A percentile compares a stretch with the other conserved stretches of the same genome.
These are phyloP conservation scores for Hippocampus guttulatus DNA, from an alignment of 2,113 vertebrate species.

Conservation along the genomic window DNA sequence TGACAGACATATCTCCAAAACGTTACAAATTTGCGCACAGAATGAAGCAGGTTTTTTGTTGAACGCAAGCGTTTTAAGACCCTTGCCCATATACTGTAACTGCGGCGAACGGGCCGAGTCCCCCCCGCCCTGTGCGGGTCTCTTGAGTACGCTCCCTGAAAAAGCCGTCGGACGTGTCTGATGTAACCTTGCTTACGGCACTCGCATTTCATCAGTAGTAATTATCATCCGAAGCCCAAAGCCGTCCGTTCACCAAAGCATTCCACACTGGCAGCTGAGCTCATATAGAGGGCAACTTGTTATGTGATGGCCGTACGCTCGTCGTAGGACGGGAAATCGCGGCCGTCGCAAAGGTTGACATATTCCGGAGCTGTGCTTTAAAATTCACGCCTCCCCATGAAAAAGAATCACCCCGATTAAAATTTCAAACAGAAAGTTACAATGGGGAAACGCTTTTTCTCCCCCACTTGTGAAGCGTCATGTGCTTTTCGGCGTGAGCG, in stretches of 20 bases:
- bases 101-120: background rate
- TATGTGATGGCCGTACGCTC: background rate
- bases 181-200: constrained; percentile 5
- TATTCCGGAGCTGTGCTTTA: background rate
- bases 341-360: background rate
- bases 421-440: background rate
- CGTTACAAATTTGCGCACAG: background rate
- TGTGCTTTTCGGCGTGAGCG: background rate
- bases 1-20: background rate
- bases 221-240: background rate
- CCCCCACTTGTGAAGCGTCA: background rate
- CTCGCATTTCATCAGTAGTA: background rate
- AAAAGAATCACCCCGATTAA: background rate
- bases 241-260: background rate
- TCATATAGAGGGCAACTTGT: background rate
- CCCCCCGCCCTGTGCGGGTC: background rate
- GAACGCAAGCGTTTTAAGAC: background rate
- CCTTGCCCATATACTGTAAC: background rate
- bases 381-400: background rate
- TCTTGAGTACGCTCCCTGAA: background rate
- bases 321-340: background rate
- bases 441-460: background rate
- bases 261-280: background rate
- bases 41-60: background rate
- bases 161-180: background rate